Evolutionary conservation across 2,113 vertebrate genomes (phyloP).

Genomic region (Sylvilagus bachmani): DNA sequence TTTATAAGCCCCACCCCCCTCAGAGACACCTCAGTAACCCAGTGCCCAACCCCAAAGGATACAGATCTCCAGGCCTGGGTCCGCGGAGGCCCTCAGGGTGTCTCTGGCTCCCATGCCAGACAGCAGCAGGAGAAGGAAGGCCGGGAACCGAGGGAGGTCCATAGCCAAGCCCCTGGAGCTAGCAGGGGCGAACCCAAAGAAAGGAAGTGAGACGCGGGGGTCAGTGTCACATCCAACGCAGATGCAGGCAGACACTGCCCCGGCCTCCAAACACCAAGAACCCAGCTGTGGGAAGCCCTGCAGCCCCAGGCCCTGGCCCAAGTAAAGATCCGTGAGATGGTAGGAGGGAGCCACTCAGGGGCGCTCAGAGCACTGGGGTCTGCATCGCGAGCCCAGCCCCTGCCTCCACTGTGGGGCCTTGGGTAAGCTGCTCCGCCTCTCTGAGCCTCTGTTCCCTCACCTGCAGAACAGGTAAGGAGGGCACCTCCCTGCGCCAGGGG

Average conservation of each 20-base stretch:
- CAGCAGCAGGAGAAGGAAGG: conserved; percentile 86
- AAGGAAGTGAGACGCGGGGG: neutral
- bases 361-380: neutral
- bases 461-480: neutral
- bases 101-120: conserved; percentile 85
- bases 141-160: conserved; percentile 89
- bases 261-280: neutral
- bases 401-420: neutral
- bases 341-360: neutral
- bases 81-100: conserved; percentile 87
- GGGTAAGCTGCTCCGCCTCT: neutral
- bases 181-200: conserved; percentile 27
- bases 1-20: neutral
- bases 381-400: neutral
- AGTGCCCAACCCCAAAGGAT: conserved; percentile 88
- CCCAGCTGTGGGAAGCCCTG: neutral
- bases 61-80: conserved; percentile 97
- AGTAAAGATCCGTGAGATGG: neutral
- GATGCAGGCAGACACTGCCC: neutral
- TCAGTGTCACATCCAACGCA: neutral
- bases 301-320: neutral
- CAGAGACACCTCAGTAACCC: neutral
- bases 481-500: neutral
- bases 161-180: conserved; percentile 82
- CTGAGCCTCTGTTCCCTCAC: neutral